Base-by-base conservation (phyloP, 2,113 vertebrate species). In the Anarrhichthys ocellatus region DNA sequence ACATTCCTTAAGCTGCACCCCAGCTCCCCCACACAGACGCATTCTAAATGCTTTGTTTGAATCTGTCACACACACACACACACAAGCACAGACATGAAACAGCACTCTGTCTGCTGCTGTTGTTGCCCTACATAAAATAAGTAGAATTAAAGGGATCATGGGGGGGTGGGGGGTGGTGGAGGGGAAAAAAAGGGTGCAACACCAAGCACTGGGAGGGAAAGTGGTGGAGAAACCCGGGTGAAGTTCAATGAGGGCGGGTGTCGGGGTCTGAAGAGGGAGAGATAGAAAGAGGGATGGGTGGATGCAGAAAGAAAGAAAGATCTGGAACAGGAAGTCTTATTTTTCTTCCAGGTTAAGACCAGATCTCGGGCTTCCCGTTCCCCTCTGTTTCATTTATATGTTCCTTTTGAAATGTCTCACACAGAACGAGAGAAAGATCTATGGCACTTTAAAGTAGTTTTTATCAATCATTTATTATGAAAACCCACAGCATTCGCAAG, bases 1-100 rank as follows among this genome's bases (percentile, higher is more conserved):
- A 73, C 83, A 89, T 90, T 90, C 85, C 81, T 80, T 34, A 48
- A 78, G 46, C 68, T 82, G 34, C 54, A 52, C 38, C 68, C 71
- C 46, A 1, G 24, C 72, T 17, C n/a, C 65, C 38, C 34, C 44
- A 18, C 24, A 38, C 22, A 52, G 24, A 46, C 62, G 56, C 71
- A 80, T 56, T 80, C 68, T n/a, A 76, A 87, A 70, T 69, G 81
- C 82, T 89, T 84, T 81, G 84, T 82, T 63, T 83, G 66, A 81
- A 75, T 81, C 77, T 64, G 27, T 61, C 73, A 29, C 69, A 54
- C 72, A 48, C 36, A 59, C 46, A 58, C 48, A 70, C 34, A 46
- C 29, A 76, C 13, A 15, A 32, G 59, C 54, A 54, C 29, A 68
- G 48, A 58, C 24, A 40, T 3, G 18, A 59, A 81, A 66, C 52